Percentiles rank a stretch among this genome's conserved stretches.
These are phyloP conservation scores for Liolophura sinensis DNA, from an alignment of 1,140 invertebrate species.

Conservation along the genomic window DNA sequence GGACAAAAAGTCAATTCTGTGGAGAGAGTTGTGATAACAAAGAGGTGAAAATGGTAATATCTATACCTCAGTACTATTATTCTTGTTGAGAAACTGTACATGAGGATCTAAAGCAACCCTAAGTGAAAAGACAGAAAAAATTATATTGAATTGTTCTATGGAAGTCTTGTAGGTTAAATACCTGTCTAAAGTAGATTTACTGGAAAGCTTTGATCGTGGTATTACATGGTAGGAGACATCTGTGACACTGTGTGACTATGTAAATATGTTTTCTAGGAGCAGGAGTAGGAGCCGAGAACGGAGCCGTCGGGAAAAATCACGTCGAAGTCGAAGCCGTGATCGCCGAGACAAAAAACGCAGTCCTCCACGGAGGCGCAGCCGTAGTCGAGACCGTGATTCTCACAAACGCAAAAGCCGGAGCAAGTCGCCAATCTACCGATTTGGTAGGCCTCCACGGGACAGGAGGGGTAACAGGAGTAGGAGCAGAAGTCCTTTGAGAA, in stretches of 20 bases:
- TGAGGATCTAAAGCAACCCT: too few relatives aligned
- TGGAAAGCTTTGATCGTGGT: background rate
- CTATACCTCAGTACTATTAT: too few relatives aligned
- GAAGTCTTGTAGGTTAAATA: background rate
- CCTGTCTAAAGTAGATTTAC: background rate
- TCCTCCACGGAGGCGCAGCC: slow-evolving; percentile 48
- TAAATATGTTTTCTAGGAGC: background rate
- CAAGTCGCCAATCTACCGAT: too few relatives aligned
- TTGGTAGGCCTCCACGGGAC: slow-evolving; percentile 5
- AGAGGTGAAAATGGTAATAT: too few relatives aligned
- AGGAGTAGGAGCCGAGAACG: slow-evolving; percentile 1
- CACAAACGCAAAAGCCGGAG: slow-evolving; percentile 14
- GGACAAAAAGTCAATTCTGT: too few relatives aligned
- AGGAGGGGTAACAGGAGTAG: slow-evolving; percentile 15
- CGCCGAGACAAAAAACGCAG: slow-evolving; percentile 43
- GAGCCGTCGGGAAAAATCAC: slow-evolving; percentile 1
- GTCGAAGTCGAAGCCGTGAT: background rate
- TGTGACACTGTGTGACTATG: background rate
- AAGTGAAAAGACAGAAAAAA: too few relatives aligned
- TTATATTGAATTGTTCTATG: background rate
- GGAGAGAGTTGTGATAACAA: too few relatives aligned
- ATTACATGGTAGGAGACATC: slow-evolving; percentile 4
- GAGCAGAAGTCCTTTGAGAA: slow-evolving; percentile 15
- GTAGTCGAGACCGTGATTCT: slow-evolving; percentile 29
- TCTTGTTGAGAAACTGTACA: too few relatives aligned